Percentiles rank a stretch among this genome's conserved stretches.
Evolutionary conservation across 2,888 invertebrate genomes (phyloP).

Genomic region (Aphidius colemani): DNA sequence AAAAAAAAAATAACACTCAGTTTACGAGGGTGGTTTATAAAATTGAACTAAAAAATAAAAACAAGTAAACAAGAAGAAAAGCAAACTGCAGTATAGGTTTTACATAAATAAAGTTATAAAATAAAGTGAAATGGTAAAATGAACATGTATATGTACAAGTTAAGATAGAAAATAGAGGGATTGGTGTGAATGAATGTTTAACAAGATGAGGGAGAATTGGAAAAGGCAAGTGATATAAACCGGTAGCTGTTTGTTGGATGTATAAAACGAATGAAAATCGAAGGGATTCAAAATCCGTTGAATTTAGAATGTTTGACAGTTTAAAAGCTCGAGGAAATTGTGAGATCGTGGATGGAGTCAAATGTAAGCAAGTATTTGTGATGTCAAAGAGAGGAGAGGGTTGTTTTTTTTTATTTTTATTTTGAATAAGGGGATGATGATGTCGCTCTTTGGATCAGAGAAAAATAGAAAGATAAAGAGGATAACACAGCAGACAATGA

Average conservation of each 20-base stretch:
- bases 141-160: too few relatives aligned
- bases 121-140: too few relatives aligned
- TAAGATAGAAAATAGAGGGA: constrained; percentile 37
- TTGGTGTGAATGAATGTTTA: constrained; percentile 52
- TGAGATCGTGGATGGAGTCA: constrained; percentile 35
- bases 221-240: constrained; percentile 25
- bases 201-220: constrained; percentile 42
- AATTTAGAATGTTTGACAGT: constrained; percentile 57
- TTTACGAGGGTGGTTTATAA: too few relatives aligned
- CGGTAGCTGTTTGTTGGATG: constrained; percentile 13
- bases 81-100: too few relatives aligned
- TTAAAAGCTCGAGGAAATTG: constrained; percentile 55
- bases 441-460: constrained; percentile 26
- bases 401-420: too few relatives aligned
- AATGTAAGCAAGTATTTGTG: constrained; percentile 26
- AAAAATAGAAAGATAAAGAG: constrained; percentile 26
- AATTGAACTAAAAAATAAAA: too few relatives aligned
- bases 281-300: constrained; percentile 47
- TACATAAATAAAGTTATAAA: too few relatives aligned
- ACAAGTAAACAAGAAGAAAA: too few relatives aligned
- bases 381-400: constrained; percentile 28
- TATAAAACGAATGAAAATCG: constrained; percentile 38
- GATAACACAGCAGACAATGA: too few relatives aligned
- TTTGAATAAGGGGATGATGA: constrained; percentile 22
- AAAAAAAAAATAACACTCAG: too few relatives aligned